Base-by-base conservation (phyloP, 2,888 invertebrate genomes). In the Philopedon plagiatum region DNA sequence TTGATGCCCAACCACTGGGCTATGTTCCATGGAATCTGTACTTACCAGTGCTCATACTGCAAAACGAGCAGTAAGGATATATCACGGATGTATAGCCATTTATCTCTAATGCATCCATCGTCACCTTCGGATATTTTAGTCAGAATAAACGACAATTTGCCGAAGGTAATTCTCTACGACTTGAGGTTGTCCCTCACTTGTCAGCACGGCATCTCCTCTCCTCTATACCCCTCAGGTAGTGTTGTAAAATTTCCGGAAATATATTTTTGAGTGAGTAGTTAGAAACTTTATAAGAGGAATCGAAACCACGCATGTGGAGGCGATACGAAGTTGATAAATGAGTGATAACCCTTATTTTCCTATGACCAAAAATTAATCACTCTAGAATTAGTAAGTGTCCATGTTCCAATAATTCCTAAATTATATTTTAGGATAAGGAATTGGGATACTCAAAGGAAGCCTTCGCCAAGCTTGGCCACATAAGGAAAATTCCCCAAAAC, bases 1-100 rank as follows among this genome's bases (percentile, higher is more conserved):
- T 85, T 86, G 2, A 82, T 90, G 71, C 82, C 87, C 37, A 80
- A 79, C 8, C 90, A 90, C 82, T 85, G 89, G 68, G 85, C 74
- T 0, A 11, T 39, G 7, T 49, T 23, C 0, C 89, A 89, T 74
- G 85, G 83, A 0, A 71, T 87, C n/a, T 85, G 82, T 71, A 73
- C 86, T 85, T 78, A 76, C 46, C 80, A 80, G 61, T 80, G 80
- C 21, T 78, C 76, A 5, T 76, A 76, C 49, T 80, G 80, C 58
- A 75, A 71, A 34, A 62, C 51, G n/a, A 78, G 75, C 54, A 37
- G 56, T 29, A 73, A 60, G 23, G 77, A 78, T 7, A 37, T 77
- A 8, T 60, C 70, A n/a, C 13, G 19, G 19, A 74, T 80, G 76
- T 78, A 76, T 49, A 46, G 21, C 5, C 80, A 80, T 71, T 77